A percentile compares a stretch with the other conserved stretches of the same genome.
Conservation (phyloP, 1,140 invertebrate species). For the Drosophila kanapiae region DNA sequence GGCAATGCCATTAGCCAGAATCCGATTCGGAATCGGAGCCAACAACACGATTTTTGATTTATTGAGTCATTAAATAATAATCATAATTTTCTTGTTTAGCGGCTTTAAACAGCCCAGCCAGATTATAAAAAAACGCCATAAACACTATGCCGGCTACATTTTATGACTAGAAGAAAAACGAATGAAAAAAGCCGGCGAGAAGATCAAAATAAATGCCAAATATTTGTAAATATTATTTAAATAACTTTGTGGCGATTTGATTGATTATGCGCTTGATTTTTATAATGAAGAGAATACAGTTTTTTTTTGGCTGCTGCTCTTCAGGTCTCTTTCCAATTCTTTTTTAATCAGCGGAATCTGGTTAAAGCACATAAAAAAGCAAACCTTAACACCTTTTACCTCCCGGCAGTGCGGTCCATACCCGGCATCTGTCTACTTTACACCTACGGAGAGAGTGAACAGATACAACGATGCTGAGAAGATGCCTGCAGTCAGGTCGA, state of each 20-base stretch:
- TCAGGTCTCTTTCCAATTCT: too few relatives aligned
- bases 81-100: slow-evolving; percentile 70
- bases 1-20: slow-evolving; percentile 43
- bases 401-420: not conserved
- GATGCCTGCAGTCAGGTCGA: slow-evolving; percentile 17
- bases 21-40: slow-evolving; percentile 36
- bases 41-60: slow-evolving; percentile 62
- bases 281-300: slow-evolving; percentile 8
- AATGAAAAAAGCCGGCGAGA: not conserved
- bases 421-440: slow-evolving; percentile 27
- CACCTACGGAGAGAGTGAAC: slow-evolving; percentile 9
- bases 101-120: slow-evolving; percentile 19
- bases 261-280: slow-evolving; percentile 40
- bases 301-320: too few relatives aligned
- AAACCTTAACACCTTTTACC: not conserved
- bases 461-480: not conserved
- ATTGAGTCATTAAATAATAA: slow-evolving; percentile 80
- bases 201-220: slow-evolving; percentile 21
- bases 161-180: not conserved
- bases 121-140: slow-evolving; percentile 35
- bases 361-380: not conserved
- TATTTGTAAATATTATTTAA: slow-evolving; percentile 48
- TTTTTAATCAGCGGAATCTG: too few relatives aligned
- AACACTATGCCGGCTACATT: slow-evolving; percentile 15
- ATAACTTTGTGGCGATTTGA: slow-evolving; percentile 31